Evolutionary conservation across 2,113 vertebrate species (phyloP).

Genomic region (Phalacrocorax carbo): DNA sequence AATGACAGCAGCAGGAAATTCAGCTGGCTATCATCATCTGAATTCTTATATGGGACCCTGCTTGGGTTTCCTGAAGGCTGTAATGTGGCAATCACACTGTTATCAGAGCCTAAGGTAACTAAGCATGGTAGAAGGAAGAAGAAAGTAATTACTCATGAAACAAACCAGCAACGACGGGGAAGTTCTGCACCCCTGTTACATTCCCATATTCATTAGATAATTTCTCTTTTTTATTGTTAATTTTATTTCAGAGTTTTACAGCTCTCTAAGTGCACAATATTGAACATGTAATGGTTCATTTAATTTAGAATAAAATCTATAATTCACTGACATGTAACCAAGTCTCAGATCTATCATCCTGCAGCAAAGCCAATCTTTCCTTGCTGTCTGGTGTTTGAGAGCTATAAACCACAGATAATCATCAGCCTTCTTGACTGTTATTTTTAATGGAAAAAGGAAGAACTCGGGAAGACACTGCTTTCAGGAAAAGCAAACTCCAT

Average conservation of each 20-base stretch:
- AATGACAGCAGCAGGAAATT: not conserved
- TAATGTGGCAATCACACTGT: not conserved
- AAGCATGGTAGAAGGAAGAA: not conserved
- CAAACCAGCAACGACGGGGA: not conserved
- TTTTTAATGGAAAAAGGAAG: not conserved
- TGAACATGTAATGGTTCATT: not conserved
- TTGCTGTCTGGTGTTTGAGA: not conserved
- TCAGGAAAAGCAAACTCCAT: not conserved
- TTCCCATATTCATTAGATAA: not conserved
- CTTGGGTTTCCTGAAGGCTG: not conserved
- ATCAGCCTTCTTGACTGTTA: not conserved
- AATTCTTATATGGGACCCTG: not conserved
- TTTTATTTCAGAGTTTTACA: conserved; percentile 32
- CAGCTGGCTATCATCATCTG: not conserved
- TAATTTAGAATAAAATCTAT: conserved; percentile 23
- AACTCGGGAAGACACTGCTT: not conserved
- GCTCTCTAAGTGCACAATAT: not conserved
- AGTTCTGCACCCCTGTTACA: not conserved
- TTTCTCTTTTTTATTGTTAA: not conserved
- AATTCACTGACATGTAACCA: not conserved
- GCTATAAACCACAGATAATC: not conserved
- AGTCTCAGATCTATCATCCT: not conserved
- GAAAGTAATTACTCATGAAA: not conserved
- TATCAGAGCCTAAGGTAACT: not conserved
- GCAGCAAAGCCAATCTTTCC: conserved; percentile 1